A percentile compares a stretch with the other conserved stretches of the same genome.
Evolutionary conservation across 2,888 invertebrate genomes (phyloP).

Genomic region (Nomada fabriciana): DNA sequence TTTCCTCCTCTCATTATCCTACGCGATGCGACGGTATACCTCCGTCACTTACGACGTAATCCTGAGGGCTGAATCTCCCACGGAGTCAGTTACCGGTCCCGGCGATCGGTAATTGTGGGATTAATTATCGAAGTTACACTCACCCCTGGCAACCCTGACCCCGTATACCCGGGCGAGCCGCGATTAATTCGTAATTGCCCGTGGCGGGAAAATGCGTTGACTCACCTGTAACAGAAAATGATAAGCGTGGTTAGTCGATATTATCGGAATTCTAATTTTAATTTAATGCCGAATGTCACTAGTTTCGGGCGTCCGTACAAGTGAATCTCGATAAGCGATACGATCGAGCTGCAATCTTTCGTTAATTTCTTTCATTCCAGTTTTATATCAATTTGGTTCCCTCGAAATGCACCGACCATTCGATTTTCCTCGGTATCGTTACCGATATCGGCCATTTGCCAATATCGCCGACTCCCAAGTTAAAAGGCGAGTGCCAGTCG

Average conservation of each 20-base stretch:
- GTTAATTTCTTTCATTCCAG: neutral
- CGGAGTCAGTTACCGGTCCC: slow-evolving; percentile 61
- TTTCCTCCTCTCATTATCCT: neutral
- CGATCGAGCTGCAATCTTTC: neutral
- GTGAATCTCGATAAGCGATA: neutral
- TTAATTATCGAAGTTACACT: slow-evolving; percentile 77
- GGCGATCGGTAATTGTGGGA: slow-evolving; percentile 78
- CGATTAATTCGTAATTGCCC: slow-evolving; percentile 74
- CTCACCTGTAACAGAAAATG: slow-evolving; percentile 79
- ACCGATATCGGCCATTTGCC: neutral
- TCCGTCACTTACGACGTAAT: slow-evolving; percentile 69
- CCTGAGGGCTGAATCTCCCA: slow-evolving; percentile 65
- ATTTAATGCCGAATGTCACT: neutral
- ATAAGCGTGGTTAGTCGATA: slow-evolving; percentile 59
- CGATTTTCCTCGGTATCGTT: neutral
- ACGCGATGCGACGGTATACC: slow-evolving; percentile 13
- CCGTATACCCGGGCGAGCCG: slow-evolving; percentile 32
- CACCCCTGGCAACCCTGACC: slow-evolving; percentile 32
- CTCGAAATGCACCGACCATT: neutral
- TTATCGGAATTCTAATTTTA: neutral
- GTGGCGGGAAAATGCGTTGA: slow-evolving; percentile 51
- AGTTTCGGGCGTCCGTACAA: neutral
- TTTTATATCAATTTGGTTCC: neutral
- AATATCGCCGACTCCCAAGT: too few species aligned
- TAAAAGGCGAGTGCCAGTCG: neutral